Evolutionary conservation across 1,140 invertebrate species (phyloP), one percentile per base, ranked within the genome.

Genomic region (Drosophila setifemur): DNA sequence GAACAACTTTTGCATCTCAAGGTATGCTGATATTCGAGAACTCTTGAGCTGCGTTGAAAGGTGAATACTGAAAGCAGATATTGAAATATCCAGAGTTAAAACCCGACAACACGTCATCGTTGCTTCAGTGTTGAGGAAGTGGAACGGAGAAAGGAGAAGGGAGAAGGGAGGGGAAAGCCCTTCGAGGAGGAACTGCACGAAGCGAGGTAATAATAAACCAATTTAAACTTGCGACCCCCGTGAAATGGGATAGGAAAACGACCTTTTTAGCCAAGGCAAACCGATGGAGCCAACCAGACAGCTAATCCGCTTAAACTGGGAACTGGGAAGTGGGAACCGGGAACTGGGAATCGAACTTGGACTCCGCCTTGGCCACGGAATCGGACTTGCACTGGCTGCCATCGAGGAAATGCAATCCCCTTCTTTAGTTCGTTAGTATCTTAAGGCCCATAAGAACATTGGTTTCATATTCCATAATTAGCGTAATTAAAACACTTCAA

Each of bases 221-320:
- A 57, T 58, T 61, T 61, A 33, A 35, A 61, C 19, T 40, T 8
- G 26, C 26, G 25, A 54, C 55, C 55, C 25, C 7, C 1, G 48
- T 40, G 49, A 60, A 60, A 60, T 9, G 55, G 50, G 25, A 57
- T 60, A 31, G 16, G 2, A 6, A 16, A 3, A 8, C 4, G 48
- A 2, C 14, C 44, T 21, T 28, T 23, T 61, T 39, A 61, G 54
- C 16, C 23, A 29, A 31, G 26, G 7, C 8, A 44, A 31, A 21
- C 31, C 40, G 23, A 16, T 26, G 19, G 11, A 16, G n/a, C 19
- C 23, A 19, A 14, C 29, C 26, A 28, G 19, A 8, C 23, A 21
- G 29, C 64, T 70, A 71, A 71, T 60, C 66, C 21, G 53, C 53
- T 70, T 71, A 71, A 11, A 31, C n/a, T 40, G 7, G 18, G 8